Percentiles rank a stretch among this genome's conserved stretches.
Evolutionary conservation across 92 coral and sea anemone genomes (phyloP).

Genomic region (Epizoanthus stellaris): DNA sequence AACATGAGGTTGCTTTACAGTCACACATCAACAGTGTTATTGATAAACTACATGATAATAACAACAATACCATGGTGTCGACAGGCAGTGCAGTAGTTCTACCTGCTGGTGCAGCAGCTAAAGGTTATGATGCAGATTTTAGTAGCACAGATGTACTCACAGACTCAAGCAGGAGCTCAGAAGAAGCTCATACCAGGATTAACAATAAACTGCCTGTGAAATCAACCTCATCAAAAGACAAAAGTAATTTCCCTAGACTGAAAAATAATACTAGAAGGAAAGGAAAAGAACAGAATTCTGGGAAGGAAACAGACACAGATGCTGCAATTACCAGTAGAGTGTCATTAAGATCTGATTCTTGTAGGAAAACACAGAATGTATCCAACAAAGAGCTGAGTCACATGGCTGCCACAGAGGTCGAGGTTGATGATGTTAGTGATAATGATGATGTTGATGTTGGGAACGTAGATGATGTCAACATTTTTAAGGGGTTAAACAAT

Average conservation of each 20-base stretch:
- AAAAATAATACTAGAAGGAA: background rate
- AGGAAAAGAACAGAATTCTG: background rate
- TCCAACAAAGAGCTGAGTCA: background rate
- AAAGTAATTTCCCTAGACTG: background rate
- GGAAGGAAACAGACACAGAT: background rate
- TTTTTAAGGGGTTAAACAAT: background rate
- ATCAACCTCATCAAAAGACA: background rate
- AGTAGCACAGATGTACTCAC: too few relatives aligned
- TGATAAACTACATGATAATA: background rate
- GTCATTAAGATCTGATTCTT: background rate
- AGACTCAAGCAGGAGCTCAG: background rate
- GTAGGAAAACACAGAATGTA: background rate
- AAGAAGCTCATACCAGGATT: background rate
- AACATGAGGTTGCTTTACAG: background rate
- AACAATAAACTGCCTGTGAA: background rate
- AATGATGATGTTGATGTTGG: background rate
- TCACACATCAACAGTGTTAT: slow-evolving; percentile 6
- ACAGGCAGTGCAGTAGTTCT: background rate
- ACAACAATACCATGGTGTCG: background rate
- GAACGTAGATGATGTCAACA: background rate
- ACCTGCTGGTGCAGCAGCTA: background rate
- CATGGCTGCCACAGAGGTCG: background rate
- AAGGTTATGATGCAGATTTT: background rate
- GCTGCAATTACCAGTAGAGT: background rate
- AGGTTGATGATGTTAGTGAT: background rate